Evolutionary conservation across 2,888 invertebrate genomes (phyloP).

Genomic region (Chloroclystis v-ata): DNA sequence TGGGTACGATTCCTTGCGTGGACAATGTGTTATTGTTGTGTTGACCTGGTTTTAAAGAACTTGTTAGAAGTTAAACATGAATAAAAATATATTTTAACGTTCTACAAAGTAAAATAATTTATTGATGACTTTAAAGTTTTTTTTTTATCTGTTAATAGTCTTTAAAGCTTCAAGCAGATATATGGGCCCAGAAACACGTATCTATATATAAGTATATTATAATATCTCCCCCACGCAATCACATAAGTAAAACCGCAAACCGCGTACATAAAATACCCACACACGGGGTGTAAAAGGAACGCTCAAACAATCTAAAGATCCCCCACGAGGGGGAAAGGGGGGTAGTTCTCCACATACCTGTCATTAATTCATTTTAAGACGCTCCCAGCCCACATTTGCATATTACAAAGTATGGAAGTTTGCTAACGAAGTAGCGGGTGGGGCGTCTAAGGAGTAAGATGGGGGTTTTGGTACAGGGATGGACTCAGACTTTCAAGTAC

Average conservation of each 20-base stretch:
- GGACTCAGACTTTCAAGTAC: conserved; percentile 34
- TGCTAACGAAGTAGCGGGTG: conserved; percentile 64
- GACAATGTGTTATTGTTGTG: background rate
- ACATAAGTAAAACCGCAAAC: too few species aligned
- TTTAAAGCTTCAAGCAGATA: too few species aligned
- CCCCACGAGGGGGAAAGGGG: background rate
- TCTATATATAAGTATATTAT: too few species aligned
- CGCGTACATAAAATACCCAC: too few species aligned
- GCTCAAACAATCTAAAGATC: conserved; percentile 2
- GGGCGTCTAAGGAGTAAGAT: conserved; percentile 70
- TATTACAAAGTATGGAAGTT: conserved; percentile 79
- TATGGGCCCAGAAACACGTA: too few species aligned
- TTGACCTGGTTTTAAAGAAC: background rate
- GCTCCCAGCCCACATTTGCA: conserved; percentile 66
- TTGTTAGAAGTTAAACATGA: background rate
- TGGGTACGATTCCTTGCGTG: conserved; percentile 25
- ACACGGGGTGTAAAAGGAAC: background rate
- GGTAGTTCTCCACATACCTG: conserved; percentile 55
- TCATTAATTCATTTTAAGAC: conserved; percentile 78
- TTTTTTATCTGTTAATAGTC: too few species aligned
- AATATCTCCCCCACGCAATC: too few species aligned
- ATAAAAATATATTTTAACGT: too few species aligned
- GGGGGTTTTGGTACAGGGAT: conserved; percentile 70
- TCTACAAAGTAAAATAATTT: too few species aligned
- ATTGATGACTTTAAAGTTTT: too few species aligned